Evolutionary conservation across 1,140 invertebrate species (phyloP).

Genomic region (Globodera ellingtonae): DNA sequence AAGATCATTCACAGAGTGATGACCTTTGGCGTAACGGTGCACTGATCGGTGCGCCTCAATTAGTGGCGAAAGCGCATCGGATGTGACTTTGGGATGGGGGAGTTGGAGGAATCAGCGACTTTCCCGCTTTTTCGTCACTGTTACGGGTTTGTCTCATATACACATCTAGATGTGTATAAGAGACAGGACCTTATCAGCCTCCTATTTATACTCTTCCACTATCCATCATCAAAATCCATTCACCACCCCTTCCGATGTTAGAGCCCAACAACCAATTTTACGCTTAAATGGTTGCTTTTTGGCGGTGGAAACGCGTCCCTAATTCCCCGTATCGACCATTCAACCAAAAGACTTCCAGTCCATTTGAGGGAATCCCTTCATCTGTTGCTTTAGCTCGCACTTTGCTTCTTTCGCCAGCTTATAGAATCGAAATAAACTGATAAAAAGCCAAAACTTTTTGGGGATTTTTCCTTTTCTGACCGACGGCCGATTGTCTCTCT

Average conservation of each 20-base stretch:
- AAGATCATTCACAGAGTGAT: conserved; percentile 19
- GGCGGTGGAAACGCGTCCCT: conserved; percentile 7
- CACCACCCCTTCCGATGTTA: background rate
- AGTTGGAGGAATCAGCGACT: background rate
- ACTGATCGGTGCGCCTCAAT: conserved; percentile 40
- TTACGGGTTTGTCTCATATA: no score
- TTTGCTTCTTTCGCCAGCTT: background rate
- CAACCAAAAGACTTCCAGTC: conserved; percentile 8
- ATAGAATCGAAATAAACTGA: background rate
- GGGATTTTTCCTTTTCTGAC: background rate
- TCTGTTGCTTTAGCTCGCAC: background rate
- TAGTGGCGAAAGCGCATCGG: conserved; percentile 32
- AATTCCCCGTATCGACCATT: conserved; percentile 5
- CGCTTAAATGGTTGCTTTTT: conserved; percentile 5
- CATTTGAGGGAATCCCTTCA: conserved; percentile 5
- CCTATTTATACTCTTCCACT: background rate
- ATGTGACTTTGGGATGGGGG: conserved; percentile 22
- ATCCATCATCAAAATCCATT: background rate
- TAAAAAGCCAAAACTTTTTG: background rate
- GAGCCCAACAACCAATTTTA: conserved; percentile 4
- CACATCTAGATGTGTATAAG: no score
- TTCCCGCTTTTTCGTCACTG: no score
- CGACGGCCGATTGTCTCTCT: background rate
- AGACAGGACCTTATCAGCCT: conserved; percentile 2
- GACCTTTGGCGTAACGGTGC: conserved; percentile 39